Percentiles rank a stretch among this genome's conserved stretches.
Conservation (phyloP, 1,140 invertebrate genomes). For the Drosophila erecta region DNA sequence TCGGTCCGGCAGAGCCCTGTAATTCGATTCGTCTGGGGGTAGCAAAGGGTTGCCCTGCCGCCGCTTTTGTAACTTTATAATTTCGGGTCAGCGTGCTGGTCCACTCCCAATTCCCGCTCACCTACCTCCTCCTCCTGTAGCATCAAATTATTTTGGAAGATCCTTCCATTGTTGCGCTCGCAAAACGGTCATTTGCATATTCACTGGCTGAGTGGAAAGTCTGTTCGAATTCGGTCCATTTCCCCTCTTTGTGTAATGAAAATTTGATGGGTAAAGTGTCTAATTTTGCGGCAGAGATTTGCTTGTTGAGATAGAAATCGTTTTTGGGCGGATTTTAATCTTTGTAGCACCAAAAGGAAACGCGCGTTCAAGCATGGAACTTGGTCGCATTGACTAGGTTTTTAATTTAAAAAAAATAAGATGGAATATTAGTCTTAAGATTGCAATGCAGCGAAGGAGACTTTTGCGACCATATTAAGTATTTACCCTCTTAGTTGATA, state of each 20-base stretch:
- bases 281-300: conserved; percentile 30
- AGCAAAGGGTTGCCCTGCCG: conserved; percentile 66
- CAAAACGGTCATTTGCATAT: conserved; percentile 50
- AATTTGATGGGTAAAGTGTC: conserved; percentile 44
- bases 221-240: conserved; percentile 30
- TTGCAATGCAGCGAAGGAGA: too few relatives aligned
- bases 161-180: conserved; percentile 17
- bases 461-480: too few relatives aligned
- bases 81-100: conserved; percentile 70
- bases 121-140: conserved; percentile 23
- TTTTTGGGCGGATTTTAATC: background rate
- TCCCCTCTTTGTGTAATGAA: conserved; percentile 31
- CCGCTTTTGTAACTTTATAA: conserved; percentile 74
- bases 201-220: conserved; percentile 44
- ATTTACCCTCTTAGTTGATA: too few relatives aligned
- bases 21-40: conserved; percentile 63
- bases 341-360: background rate
- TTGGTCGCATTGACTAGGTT: background rate
- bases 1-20: conserved; percentile 47
- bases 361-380: background rate
- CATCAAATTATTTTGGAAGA: conserved; percentile 68
- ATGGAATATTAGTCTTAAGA: too few relatives aligned
- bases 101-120: conserved; percentile 25
- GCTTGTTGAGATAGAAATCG: background rate
- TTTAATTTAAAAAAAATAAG: too few relatives aligned